A percentile compares a stretch with the other conserved stretches of the same genome.
phyloP scores from a whole-genome alignment of 2,113 vertebrate genomes.

The Forbesichthys agassizii region DNA sequence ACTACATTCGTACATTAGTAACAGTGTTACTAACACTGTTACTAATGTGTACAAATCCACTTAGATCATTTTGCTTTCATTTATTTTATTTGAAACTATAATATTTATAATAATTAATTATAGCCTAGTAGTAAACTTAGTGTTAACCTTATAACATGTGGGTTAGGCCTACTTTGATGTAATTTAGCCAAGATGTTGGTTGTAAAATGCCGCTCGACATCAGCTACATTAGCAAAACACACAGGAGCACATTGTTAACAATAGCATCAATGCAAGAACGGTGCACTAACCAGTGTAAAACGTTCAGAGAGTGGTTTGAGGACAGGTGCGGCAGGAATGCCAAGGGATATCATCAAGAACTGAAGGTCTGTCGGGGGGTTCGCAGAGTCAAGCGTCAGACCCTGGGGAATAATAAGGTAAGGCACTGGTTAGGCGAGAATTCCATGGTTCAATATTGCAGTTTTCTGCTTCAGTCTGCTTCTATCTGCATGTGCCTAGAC shows the following conservation, averaged over 20 bases:
- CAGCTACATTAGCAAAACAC: neutral
- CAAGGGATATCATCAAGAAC: conserved; percentile 42
- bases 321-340: conserved; percentile 49
- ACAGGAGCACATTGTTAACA: neutral
- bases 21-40: too few relatives aligned
- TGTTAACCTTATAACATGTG: too few relatives aligned
- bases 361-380: conserved; percentile 39
- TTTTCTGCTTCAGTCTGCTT: neutral
- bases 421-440: neutral
- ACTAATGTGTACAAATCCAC: too few relatives aligned
- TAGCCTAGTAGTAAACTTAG: too few relatives aligned
- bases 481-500: neutral
- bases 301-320: conserved; percentile 44
- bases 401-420: conserved; percentile 30
- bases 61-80: too few relatives aligned
- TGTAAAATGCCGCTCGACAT: neutral
- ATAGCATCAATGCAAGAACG: neutral
- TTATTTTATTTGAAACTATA: too few relatives aligned
- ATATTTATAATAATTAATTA: too few relatives aligned
- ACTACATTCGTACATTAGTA: too few relatives aligned
- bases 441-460: neutral
- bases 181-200: too few relatives aligned
- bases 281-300: conserved; percentile 59
- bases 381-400: conserved; percentile 42
- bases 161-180: too few relatives aligned